Conservation (phyloP, 2,113 vertebrate genomes). For the Syngnathus typhle region DNA sequence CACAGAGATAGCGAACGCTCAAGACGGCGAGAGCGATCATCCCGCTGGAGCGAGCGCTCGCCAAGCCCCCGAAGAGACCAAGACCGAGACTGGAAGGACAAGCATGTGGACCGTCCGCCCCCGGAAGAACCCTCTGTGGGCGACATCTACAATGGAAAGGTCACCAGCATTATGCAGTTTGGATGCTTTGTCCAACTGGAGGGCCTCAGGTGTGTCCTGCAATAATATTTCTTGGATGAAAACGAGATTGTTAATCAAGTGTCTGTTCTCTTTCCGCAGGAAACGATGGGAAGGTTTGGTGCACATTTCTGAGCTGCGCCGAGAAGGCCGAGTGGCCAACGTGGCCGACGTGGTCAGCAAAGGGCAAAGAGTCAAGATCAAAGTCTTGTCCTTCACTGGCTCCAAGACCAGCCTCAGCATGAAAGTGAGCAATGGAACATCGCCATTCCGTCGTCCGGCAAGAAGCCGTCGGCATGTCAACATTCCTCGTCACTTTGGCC, state of each 20-base stretch:
- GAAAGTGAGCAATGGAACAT: slow-evolving; percentile 76
- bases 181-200: slow-evolving; percentile 98
- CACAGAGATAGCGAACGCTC: slow-evolving; percentile 67
- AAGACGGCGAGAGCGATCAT: slow-evolving; percentile 52
- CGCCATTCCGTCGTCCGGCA: neutral
- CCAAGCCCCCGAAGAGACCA: slow-evolving; percentile 73
- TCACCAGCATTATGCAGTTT: slow-evolving; percentile 99
- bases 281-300: slow-evolving; percentile 98
- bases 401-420: slow-evolving; percentile 98
- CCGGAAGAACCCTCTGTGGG: slow-evolving; percentile 92
- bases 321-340: slow-evolving; percentile 92
- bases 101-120: slow-evolving; percentile 87
- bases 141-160: slow-evolving; percentile 95
- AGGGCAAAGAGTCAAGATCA: slow-evolving; percentile 95
- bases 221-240: no score
- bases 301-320: slow-evolving; percentile 92
- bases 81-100: slow-evolving; percentile 83
- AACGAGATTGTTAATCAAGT: neutral
- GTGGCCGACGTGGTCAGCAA: slow-evolving; percentile 97
- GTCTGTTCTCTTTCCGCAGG: slow-evolving; percentile 51
- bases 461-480: neutral
- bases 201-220: slow-evolving; percentile 77
- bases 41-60: slow-evolving; percentile 75
- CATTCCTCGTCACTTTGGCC: neutral
- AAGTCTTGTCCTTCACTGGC: slow-evolving; percentile 95